Conservation (phyloP, 23 tunicate genomes). For the Diplosoma virens region DNA sequence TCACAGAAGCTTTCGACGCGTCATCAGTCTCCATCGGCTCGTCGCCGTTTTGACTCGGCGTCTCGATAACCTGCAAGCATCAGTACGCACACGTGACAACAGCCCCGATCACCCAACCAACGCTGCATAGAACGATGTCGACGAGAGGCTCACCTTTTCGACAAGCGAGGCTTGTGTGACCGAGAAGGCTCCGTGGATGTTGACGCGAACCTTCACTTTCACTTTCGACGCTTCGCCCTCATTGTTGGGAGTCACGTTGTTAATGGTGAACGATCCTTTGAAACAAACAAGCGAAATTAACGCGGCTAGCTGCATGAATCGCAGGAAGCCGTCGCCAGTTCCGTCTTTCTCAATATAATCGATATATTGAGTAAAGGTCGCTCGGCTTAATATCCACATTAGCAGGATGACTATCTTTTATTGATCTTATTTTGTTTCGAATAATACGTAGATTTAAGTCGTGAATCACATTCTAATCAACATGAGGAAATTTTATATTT, state of each 20-base stretch:
- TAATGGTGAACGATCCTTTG: slow-evolving; percentile 48
- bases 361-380: no score
- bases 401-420: no score
- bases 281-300: no score
- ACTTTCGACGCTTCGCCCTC: slow-evolving; percentile 80
- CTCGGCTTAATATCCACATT: no score
- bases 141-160: slow-evolving; percentile 44
- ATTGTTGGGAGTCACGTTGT: slow-evolving; percentile 47
- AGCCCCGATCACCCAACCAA: not conserved
- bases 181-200: slow-evolving; percentile 73
- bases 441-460: no score
- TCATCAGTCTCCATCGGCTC: slow-evolving; percentile 62
- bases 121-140: not conserved
- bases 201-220: slow-evolving; percentile 86
- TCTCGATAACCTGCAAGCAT: slow-evolving; percentile 40
- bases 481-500: no score
- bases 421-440: no score
- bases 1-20: not conserved
- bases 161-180: slow-evolving; percentile 75
- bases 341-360: no score
- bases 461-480: no score
- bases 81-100: not conserved
- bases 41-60: slow-evolving; percentile 43
- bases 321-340: no score
- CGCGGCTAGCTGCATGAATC: no score